These are phyloP conservation scores for Xenus cinereus DNA, from an alignment of 2,113 vertebrate genomes.

Conservation along the genomic window DNA sequence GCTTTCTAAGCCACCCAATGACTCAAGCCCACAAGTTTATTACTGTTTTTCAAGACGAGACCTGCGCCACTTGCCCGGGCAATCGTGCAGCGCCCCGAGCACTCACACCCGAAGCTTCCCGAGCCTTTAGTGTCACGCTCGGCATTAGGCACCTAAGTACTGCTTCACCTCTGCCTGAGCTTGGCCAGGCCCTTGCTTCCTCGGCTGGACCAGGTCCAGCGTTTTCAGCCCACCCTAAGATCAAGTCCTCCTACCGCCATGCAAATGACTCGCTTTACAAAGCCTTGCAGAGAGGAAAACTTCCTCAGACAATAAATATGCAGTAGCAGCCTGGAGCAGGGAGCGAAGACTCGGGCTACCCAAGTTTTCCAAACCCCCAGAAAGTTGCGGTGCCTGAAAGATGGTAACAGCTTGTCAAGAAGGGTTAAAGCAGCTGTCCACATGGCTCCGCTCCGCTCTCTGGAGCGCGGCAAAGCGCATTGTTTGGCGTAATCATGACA, in stretches of 20 bases:
- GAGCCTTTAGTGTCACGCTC: background rate
- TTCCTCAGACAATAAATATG: too few species aligned
- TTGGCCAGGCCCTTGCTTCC: too few species aligned
- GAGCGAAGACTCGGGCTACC: background rate
- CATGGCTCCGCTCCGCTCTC: conserved; percentile 52
- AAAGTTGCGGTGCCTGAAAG: conserved; percentile 21
- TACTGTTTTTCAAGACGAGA: background rate
- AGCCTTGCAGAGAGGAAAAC: background rate
- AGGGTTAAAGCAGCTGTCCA: conserved; percentile 72
- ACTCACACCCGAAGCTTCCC: background rate
- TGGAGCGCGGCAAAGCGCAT: conserved; percentile 66
- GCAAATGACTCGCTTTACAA: background rate
- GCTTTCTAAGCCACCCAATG: background rate
- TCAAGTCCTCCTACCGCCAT: background rate
- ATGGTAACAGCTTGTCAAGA: conserved; percentile 65
- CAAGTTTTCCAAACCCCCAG: background rate
- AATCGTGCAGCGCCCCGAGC: fast-evolving
- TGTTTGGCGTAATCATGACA: conserved; percentile 74
- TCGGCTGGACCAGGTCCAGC: background rate
- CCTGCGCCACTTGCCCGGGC: background rate
- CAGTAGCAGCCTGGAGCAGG: background rate
- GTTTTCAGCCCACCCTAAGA: fast-evolving
- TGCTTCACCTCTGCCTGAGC: background rate
- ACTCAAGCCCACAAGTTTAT: background rate
- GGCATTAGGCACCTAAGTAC: fast-evolving